Evolutionary conservation across 2,888 invertebrate genomes (phyloP), one percentile per base, ranked within the genome.

Genomic region (Aricia artaxerxes): DNA sequence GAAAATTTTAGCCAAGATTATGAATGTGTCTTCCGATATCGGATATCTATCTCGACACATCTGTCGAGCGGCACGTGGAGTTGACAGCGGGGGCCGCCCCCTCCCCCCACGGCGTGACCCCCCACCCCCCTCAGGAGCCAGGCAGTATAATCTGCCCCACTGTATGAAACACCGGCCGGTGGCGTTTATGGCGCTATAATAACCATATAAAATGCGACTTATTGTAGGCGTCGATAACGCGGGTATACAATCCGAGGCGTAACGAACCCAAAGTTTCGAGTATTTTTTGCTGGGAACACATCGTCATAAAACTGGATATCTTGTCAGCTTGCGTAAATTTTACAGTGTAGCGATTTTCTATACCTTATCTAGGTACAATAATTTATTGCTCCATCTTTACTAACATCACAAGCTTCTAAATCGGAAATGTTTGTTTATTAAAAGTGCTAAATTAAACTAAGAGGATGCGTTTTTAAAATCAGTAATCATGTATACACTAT

Each of bases 201-300:
- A 94, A 93, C 93, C 92, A 89, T 94, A 94, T 94, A 94, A 94
- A 95, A 94, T 89, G 91, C 92, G 92, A 94, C 93, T 94, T 94
- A 93, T 94, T 94, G 93, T 93, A 91, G 91, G 90, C 91, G 90
- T 91, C 93, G 92, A 94, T 94, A 93, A 90, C 92, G 89, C 90
- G 57, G 57, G 16, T 92, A 90, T 89, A 93, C 90, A 90, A 88
- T 90, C 87, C 88, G 88, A 91, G 90, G 87, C 89, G 40, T 78
- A 60, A 76, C 78, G 35, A 57, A 78, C 6, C 61, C n/a, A 2
- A 86, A 87, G 87, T 88, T 88, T 87, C 87, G 73, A 38, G 69
- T 38, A 79, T 78, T 60, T 53, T 80, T 53, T 64, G 73, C 77
- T 64, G 31, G 31, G 9, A 5, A 16, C 35, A 13, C 35, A 38